Evolutionary conservation across 2,888 invertebrate genomes (phyloP).

Genomic region (Eupithecia subumbrata): DNA sequence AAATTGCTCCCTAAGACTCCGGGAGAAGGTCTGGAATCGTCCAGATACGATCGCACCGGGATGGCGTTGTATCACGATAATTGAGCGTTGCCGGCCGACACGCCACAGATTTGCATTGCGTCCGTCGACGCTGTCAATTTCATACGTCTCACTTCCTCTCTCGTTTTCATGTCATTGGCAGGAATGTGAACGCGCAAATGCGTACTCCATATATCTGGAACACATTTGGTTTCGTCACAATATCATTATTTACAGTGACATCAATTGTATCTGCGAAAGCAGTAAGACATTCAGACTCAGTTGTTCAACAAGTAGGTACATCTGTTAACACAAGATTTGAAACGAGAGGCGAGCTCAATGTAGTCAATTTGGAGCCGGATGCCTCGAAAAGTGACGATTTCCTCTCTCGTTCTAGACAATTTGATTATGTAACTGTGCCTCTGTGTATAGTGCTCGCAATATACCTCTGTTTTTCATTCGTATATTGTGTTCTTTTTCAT

Average conservation of each 20-base stretch:
- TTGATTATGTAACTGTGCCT: conserved; percentile 38
- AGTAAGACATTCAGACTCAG: conserved; percentile 1
- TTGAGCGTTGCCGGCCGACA: conserved; percentile 58
- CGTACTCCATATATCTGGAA: conserved; percentile 46
- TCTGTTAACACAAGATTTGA: conserved; percentile 37
- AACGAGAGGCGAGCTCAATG: conserved; percentile 52
- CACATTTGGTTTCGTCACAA: conserved; percentile 38
- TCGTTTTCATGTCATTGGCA: conserved; percentile 60
- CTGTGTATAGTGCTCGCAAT: conserved; percentile 19
- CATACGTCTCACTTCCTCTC: conserved; percentile 67
- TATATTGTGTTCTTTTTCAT: conserved; percentile 32
- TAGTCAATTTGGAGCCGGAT: conserved; percentile 69
- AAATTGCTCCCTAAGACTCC: conserved; percentile 65
- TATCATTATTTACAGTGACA: conserved; percentile 3
- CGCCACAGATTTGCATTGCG: conserved; percentile 76
- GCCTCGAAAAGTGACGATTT: conserved; percentile 68
- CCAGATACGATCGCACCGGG: conserved; percentile 45
- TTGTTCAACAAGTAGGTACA: conserved; percentile 19
- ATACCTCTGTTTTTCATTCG: conserved; percentile 30
- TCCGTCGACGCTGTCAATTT: conserved; percentile 69
- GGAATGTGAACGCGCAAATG: conserved; percentile 61
- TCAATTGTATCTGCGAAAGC: conserved; percentile 33
- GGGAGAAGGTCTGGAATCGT: conserved; percentile 62
- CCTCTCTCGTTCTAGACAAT: conserved; percentile 55
- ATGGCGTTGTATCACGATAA: conserved; percentile 60